Base-by-base conservation (phyloP, 2,797 vertebrate species). In the Pteronotus mesoamericanus region DNA sequence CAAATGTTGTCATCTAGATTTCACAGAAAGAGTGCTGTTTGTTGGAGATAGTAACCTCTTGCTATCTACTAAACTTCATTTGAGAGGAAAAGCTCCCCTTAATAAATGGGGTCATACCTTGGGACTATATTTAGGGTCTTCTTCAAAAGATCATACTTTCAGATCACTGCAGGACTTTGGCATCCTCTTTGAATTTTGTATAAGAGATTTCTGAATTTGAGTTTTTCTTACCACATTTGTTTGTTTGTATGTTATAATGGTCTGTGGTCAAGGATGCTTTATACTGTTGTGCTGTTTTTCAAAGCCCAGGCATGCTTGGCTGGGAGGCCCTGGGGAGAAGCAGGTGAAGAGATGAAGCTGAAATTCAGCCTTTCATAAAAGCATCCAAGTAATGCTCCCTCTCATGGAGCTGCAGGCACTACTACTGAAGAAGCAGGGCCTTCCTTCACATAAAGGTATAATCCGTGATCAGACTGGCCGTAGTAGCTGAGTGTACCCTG, bases 141-240 rank as follows among this genome's bases (percentile, higher is more conserved):
- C 34, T 89, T 86, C 29, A 94, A 64, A 59, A 89, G 29, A 24
- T 66, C 15, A 24, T 68, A 19, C 7, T 92, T 11, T 77, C 55
- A 82, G 46, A 48, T 87, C 55, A 59, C 44, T 57, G 39, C 11
- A 94, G 24, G 32, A 66, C n/a, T 77, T 92, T 55, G 71, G 22
- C 92, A 92, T 78, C 12, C 22, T 48, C 93, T 61, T 46, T 57
- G 5, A 18, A 21, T 82, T 74, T 69, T 68, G 53, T 95, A 92
- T 82, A 82, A 64, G 61, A 92, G 34, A 78, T 87, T 93, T 88
- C 37, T 96, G 48, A 89, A 90, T 94, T 84, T 85, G n/a, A 80
- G 15, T 90, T 87, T 90, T 32, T 2, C 53, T 46, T 87, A 51
- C n/a, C 57, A 80, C n/a, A 64, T 57, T 12, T 34, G n/a, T 21